Percentiles rank a stretch among this genome's conserved stretches.
Evolutionary conservation across 37 sponge, comb jelly and placozoan species (phyloP).

Genomic region (Ephydatia muelleri): DNA sequence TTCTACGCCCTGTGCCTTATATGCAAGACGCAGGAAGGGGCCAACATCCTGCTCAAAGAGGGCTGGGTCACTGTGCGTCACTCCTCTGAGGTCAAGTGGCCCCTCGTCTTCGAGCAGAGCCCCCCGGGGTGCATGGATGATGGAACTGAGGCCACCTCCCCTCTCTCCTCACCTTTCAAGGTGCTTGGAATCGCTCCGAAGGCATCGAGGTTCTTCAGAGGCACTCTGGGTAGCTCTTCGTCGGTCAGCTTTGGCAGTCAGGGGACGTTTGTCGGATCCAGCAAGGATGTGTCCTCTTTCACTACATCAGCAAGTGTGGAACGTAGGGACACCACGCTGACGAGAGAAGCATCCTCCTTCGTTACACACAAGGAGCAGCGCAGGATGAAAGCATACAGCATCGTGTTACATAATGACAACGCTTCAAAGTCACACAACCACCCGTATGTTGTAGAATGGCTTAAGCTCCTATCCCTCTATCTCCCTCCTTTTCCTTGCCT

Average conservation of each 20-base stretch:
- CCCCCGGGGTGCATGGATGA: not conserved
- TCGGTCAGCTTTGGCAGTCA: too few relatives aligned
- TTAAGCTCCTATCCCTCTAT: too few relatives aligned
- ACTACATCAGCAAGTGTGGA: not conserved
- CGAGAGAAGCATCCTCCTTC: too few relatives aligned
- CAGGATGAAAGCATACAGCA: not conserved
- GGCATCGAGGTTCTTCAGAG: too few relatives aligned
- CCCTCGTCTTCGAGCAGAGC: constrained; percentile 33
- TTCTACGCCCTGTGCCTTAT: constrained; percentile 87
- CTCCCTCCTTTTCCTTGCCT: not conserved
- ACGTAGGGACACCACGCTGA: not conserved
- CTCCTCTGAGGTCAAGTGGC: constrained; percentile 72
- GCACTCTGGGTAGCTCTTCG: too few relatives aligned
- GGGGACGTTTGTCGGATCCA: too few relatives aligned
- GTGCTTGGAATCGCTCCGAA: too few relatives aligned
- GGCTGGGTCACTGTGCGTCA: constrained; percentile 82
- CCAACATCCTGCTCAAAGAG: constrained; percentile 40
- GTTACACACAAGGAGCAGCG: not conserved
- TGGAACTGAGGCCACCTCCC: not conserved
- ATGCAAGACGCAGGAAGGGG: constrained; percentile 64
- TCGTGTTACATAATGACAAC: too few relatives aligned
- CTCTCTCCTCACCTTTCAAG: not conserved
- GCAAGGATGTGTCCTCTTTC: not conserved
- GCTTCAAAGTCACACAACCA: too few relatives aligned
- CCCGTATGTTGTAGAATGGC: too few relatives aligned